A percentile compares a stretch with the other conserved stretches of the same genome.
Conservation (phyloP, 1,140 invertebrate species). For the Dysdera silvatica region DNA sequence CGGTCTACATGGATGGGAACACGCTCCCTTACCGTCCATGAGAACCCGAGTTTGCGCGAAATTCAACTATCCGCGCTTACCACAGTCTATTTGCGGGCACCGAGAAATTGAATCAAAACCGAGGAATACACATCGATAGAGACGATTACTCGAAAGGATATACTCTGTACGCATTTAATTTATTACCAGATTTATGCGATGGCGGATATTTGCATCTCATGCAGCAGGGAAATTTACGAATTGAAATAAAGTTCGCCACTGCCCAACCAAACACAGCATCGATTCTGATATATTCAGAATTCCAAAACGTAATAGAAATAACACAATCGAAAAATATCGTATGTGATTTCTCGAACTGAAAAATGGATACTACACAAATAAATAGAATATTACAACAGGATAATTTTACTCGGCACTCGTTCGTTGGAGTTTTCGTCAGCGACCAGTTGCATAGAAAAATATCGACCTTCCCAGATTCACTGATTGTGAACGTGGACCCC, state of each 20-base stretch:
- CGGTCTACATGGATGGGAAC: not conserved
- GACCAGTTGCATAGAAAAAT: too few relatives aligned
- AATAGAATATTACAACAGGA: too few relatives aligned
- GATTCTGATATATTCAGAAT: not conserved
- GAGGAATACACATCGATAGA: not conserved
- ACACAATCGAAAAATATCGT: not conserved
- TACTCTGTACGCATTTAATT: not conserved
- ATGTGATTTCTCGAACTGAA: not conserved
- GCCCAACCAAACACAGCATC: not conserved
- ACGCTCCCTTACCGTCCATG: not conserved
- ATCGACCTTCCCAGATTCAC: too few relatives aligned
- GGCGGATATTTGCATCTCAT: not conserved
- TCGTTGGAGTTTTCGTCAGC: too few relatives aligned
- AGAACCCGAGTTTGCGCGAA: not conserved
- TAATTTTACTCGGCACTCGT: too few relatives aligned
- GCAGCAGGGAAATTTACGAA: not conserved
- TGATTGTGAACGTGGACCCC: too few relatives aligned
- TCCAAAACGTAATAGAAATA: conserved; percentile 4
- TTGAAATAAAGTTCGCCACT: not conserved
- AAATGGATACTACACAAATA: too few relatives aligned
- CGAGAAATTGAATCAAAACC: not conserved
- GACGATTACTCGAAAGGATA: not conserved
- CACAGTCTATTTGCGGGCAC: not conserved
- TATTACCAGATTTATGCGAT: not conserved
- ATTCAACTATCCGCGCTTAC: not conserved